A percentile compares a stretch with the other conserved stretches of the same genome.
Evolutionary conservation across 2,797 vertebrate genomes (phyloP).

Genomic region (Bufotes viridis): DNA sequence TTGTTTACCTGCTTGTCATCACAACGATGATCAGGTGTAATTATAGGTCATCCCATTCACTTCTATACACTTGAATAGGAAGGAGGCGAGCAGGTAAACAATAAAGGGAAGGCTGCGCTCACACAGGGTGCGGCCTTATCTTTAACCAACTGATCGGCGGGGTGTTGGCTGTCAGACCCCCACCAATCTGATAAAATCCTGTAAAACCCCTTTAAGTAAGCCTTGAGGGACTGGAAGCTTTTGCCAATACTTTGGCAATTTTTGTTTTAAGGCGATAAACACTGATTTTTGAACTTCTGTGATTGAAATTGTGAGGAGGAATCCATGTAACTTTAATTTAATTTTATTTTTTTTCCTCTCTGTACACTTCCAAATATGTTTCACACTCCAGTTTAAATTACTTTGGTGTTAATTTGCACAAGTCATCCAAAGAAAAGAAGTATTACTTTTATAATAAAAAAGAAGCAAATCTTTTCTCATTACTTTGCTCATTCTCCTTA

Average conservation of each 20-base stretch:
- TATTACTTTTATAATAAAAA: constrained; percentile 59
- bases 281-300: not conserved
- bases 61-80: no score
- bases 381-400: constrained; percentile 48
- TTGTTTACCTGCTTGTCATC: no score
- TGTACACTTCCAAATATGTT: constrained; percentile 40
- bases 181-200: not conserved
- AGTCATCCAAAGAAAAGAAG: constrained; percentile 60
- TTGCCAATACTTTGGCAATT: not conserved
- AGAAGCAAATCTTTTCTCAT: constrained; percentile 44
- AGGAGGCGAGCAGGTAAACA: no score
- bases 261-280: not conserved
- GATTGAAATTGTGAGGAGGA: not conserved
- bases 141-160: no score
- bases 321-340: not conserved
- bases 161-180: no score
- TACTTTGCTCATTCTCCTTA: constrained; percentile 55
- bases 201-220: not conserved
- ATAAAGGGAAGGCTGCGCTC: no score
- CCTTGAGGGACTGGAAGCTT: not conserved
- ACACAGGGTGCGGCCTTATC: no score
- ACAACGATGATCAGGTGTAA: no score
- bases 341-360: not conserved
- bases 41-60: no score
- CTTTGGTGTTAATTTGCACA: constrained; percentile 55